Evolutionary conservation across 2,888 invertebrate species (phyloP).

Genomic region (Himalopsyche anomala): DNA sequence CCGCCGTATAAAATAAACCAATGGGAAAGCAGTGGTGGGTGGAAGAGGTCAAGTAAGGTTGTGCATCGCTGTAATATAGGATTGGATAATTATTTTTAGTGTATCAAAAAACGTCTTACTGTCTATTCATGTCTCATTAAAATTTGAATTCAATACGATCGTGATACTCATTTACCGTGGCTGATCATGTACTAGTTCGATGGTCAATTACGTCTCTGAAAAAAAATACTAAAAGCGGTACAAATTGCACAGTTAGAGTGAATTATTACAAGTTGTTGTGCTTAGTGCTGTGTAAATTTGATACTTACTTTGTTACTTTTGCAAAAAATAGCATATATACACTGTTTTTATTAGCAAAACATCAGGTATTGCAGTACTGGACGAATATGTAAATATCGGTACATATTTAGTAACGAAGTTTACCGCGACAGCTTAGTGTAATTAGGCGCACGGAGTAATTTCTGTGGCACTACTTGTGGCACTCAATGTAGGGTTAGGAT

Average conservation of each 20-base stretch:
- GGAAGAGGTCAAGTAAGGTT: no score
- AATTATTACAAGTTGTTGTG: background rate
- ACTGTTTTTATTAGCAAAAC: no score
- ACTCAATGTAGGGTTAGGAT: no score
- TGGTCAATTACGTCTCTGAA: background rate
- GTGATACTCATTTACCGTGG: background rate
- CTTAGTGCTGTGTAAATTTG: background rate
- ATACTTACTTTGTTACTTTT: background rate
- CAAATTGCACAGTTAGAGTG: background rate
- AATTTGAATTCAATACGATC: constrained; percentile 18
- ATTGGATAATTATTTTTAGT: background rate
- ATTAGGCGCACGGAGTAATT: no score
- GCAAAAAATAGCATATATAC: background rate
- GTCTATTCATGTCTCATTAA: constrained; percentile 30
- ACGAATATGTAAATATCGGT: no score
- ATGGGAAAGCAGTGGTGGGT: no score
- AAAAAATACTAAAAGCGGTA: constrained; percentile 15
- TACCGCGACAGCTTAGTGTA: no score
- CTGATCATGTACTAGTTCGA: background rate
- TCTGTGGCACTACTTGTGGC: no score
- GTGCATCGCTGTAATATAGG: background rate
- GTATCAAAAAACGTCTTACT: background rate
- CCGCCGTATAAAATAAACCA: no score
- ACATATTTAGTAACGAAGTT: no score
- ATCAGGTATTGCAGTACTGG: no score